Base-by-base conservation (phyloP, 2,888 invertebrate genomes). In the Idaea dimidiata region DNA sequence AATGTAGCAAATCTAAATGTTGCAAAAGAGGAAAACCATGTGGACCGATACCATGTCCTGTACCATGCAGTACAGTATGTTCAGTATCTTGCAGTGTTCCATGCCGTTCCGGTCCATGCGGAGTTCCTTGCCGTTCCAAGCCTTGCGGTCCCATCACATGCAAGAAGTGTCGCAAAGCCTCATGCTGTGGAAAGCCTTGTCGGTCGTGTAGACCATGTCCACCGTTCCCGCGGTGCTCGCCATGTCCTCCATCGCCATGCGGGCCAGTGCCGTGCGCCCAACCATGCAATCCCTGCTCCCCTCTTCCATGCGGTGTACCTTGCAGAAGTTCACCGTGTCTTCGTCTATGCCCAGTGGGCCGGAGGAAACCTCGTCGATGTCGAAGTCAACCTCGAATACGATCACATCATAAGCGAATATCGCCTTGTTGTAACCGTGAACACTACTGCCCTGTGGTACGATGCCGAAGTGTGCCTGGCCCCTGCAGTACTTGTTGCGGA, bases 351-450 rank as follows among this genome's bases (percentile, higher is more conserved):
- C 84, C 85, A 2, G 76, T 87, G 18, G 84, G 87, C 18, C 82
- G 83, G 16, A 84, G 69, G 54, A 80, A 76, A 55, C 69, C 78
- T 24, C 83, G 86, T 59, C 84, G 70, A 69, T 63, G 68, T 58
- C 77, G 81, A 59, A 86, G 88, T 60, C 85, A 83, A 62, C 87
- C 87, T 1, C 83, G 79, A 70, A 84, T 89, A 16, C 84, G 71
- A 72, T 43, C 81, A 10, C 86, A 86, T 66, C 79, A 73, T 32
- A 86, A 83, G 65, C 77, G 76, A 31, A 76, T 74, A 63, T 91
- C 91, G 14, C 90, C 91, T n/a, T 91, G 91, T 69, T 67, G 63
- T 33, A 91, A 91, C 66, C 82, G 86, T 10, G 70, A 83, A 0
- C 81, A 76, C 59, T 59, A 67, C 0, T 90, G 89, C 63, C 84